These are phyloP conservation scores for Athalia rosae DNA, from an alignment of 2,888 invertebrate genomes.

Conservation along the genomic window DNA sequence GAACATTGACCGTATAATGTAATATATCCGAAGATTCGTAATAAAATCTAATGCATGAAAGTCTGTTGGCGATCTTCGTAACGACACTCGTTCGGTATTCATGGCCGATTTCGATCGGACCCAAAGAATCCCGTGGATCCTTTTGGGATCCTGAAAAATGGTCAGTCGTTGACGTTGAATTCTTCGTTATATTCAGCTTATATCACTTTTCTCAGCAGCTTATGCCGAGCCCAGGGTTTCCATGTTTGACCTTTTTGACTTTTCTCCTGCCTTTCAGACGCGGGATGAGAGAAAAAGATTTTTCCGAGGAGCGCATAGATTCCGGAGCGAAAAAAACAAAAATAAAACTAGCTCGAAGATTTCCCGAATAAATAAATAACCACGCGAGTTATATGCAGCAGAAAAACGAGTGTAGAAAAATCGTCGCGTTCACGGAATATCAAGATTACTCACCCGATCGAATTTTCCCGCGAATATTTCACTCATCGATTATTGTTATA, in stretches of 20 bases:
- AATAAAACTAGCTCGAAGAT: neutral
- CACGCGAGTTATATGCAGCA: no score
- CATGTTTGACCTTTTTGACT: constrained; percentile 14
- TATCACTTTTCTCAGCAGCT: constrained; percentile 34
- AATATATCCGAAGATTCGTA: neutral
- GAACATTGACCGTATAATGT: constrained; percentile 10
- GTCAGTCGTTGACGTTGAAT: constrained; percentile 24
- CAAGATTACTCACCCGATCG: neutral
- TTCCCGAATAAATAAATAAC: neutral
- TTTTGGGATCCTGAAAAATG: constrained; percentile 34
- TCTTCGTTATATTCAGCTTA: constrained; percentile 37
- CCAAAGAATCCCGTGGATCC: constrained; percentile 29
- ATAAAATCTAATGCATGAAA: constrained; percentile 33
- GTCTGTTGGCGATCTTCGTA: constrained; percentile 16
- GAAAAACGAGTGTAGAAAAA: neutral
- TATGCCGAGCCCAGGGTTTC: neutral
- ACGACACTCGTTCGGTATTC: constrained; percentile 41
- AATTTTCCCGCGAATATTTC: neutral
- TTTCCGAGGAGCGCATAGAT: constrained; percentile 4
- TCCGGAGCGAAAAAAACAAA: neutral
- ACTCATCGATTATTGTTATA: neutral
- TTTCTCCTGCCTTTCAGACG: constrained; percentile 5
- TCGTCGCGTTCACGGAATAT: neutral
- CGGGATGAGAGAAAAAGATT: neutral
- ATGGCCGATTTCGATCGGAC: constrained; percentile 38